A percentile compares a stretch with the other conserved stretches of the same genome.
Evolutionary conservation across 2,113 vertebrate species (phyloP).

Genomic region (Euleptes europaea): DNA sequence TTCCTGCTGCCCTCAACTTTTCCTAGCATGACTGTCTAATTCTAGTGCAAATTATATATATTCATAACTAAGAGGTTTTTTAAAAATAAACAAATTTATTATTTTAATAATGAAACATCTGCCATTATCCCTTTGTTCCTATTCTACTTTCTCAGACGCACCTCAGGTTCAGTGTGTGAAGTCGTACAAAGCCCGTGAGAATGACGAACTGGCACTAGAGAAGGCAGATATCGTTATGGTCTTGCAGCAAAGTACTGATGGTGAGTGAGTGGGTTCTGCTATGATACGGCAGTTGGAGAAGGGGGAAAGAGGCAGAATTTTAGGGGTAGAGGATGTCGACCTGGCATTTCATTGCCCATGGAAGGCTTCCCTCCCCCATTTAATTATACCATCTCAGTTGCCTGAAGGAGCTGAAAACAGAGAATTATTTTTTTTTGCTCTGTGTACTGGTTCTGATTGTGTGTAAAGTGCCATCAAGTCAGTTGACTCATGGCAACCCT

Average conservation of each 20-base stretch:
- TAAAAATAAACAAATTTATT: neutral
- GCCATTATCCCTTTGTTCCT: neutral
- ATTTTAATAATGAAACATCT: neutral
- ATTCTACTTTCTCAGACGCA: conserved; percentile 72
- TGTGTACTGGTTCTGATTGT: no score
- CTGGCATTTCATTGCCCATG: neutral
- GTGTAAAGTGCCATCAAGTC: no score
- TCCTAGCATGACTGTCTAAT: no score
- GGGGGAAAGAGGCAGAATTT: neutral
- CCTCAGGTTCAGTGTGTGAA: conserved; percentile 91
- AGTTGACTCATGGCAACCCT: no score
- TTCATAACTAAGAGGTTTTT: neutral
- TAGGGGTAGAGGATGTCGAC: neutral
- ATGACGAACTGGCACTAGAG: conserved; percentile 91
- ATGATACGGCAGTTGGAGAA: neutral
- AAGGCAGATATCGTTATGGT: conserved; percentile 94
- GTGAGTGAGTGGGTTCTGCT: conserved; percentile 83
- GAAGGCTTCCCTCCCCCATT: neutral
- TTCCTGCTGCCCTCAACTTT: no score
- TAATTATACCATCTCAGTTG: no score
- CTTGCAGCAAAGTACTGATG: conserved; percentile 87
- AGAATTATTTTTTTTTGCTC: no score
- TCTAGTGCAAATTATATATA: neutral
- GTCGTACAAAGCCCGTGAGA: conserved; percentile 88
- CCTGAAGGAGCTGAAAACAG: neutral